Evolutionary conservation across 2,113 vertebrate genomes (phyloP).

Genomic region (Odontesthes bonariensis): DNA sequence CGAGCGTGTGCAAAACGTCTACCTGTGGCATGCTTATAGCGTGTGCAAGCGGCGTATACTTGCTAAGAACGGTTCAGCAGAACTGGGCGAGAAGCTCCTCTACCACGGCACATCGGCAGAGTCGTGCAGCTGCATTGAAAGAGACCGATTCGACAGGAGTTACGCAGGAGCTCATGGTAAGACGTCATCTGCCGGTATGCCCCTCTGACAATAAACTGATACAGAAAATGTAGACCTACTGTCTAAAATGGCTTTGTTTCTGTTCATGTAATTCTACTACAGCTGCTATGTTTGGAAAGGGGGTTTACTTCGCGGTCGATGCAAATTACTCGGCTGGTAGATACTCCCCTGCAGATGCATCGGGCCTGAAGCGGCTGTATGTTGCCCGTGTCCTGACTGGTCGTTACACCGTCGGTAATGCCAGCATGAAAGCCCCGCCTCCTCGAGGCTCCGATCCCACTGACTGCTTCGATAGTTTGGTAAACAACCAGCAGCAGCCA

Average conservation of each 20-base stretch:
- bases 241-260: not conserved
- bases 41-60: conserved; percentile 56
- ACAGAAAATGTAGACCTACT: no score
- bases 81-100: conserved; percentile 60
- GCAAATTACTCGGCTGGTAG: conserved; percentile 67
- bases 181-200: no score
- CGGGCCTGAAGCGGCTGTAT: conserved; percentile 72
- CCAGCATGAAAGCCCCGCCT: conserved; percentile 59
- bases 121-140: conserved; percentile 62
- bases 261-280: conserved; percentile 5
- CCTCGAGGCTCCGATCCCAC: conserved; percentile 54
- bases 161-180: conserved; percentile 71
- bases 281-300: conserved; percentile 59
- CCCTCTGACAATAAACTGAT: no score
- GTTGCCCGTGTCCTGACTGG: conserved; percentile 80
- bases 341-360: conserved; percentile 53
- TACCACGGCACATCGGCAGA: conserved; percentile 70
- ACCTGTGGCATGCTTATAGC: conserved; percentile 60
- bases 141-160: conserved; percentile 66
- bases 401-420: conserved; percentile 46
- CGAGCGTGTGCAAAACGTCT: conserved; percentile 74
- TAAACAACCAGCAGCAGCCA: conserved; percentile 68
- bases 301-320: conserved; percentile 82
- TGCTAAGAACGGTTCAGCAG: conserved; percentile 40
- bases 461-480: conserved; percentile 79